Percentiles rank a stretch among this genome's conserved stretches.
Evolutionary conservation across 2,113 vertebrate genomes (phyloP).

Genomic region (Pelusios castaneus): DNA sequence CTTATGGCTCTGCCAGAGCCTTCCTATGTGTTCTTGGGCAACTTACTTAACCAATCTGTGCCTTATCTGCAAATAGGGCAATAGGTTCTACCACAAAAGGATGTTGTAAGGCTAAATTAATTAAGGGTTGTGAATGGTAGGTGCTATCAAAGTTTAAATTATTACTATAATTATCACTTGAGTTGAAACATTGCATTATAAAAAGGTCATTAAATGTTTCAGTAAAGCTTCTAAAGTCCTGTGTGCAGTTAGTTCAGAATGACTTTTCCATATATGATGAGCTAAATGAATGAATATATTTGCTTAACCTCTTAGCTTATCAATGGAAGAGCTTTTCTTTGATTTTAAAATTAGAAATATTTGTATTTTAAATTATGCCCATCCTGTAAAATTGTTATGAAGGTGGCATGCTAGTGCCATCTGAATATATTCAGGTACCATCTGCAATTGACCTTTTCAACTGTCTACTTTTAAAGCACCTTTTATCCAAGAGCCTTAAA

Average conservation of each 20-base stretch:
- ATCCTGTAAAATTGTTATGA: neutral
- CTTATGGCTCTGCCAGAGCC: neutral
- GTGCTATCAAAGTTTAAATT: neutral
- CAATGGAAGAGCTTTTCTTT: neutral
- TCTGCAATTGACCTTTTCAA: neutral
- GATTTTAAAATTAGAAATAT: neutral
- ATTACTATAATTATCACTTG: neutral
- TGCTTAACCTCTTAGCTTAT: neutral
- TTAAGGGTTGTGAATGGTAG: neutral
- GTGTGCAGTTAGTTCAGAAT: neutral
- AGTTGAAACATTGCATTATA: neutral
- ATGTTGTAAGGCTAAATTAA: neutral
- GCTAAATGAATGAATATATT: neutral
- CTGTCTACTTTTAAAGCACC: neutral
- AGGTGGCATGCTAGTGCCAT: neutral
- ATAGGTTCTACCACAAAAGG: neutral
- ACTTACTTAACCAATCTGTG: neutral
- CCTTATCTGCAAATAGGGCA: neutral
- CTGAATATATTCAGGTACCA: neutral
- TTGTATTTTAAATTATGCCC: neutral
- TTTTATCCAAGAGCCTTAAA: neutral
- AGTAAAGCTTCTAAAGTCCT: neutral
- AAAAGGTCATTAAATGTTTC: constrained; percentile 1
- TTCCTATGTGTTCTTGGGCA: neutral
- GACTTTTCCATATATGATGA: neutral